phyloP scores from a whole-genome alignment of 2,797 vertebrate species.

The Gallinago stenura region DNA sequence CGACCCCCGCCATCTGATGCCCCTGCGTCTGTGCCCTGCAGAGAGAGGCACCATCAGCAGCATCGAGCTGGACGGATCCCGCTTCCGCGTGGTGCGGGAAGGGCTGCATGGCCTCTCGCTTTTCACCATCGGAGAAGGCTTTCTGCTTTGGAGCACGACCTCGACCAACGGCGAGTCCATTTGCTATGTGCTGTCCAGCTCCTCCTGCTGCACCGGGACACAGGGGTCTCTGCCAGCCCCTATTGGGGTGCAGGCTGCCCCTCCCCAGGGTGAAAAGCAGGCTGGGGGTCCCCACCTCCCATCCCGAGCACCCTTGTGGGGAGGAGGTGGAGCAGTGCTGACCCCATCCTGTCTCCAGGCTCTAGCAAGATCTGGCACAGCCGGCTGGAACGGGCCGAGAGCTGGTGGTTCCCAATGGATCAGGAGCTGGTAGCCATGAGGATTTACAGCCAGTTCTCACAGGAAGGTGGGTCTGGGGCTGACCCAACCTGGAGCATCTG shows the following conservation, averaged over 20 bases:
- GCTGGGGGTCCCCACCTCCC: not conserved
- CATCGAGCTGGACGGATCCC: slow-evolving; percentile 79
- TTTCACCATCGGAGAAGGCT: slow-evolving; percentile 81
- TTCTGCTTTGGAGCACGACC: slow-evolving; percentile 86
- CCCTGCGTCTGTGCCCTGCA: not conserved
- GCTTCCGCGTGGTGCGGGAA: slow-evolving; percentile 79
- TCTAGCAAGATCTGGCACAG: slow-evolving; percentile 87
- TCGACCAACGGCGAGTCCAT: slow-evolving; percentile 72
- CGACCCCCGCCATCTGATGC: not conserved
- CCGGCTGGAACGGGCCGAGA: slow-evolving; percentile 79
- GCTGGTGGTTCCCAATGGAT: slow-evolving; percentile 87
- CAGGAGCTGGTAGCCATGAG: slow-evolving; percentile 81
- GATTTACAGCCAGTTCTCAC: slow-evolving; percentile 84
- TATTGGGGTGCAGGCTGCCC: not conserved
- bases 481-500: rapidly evolving
- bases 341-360: not conserved
- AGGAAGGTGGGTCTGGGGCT: slow-evolving; percentile 83
- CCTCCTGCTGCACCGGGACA: not conserved
- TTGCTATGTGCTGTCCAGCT: not conserved
- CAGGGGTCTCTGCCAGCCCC: not conserved
- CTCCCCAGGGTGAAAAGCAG: not conserved
- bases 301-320: not conserved
- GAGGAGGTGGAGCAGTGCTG: not conserved
- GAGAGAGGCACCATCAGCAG: slow-evolving; percentile 76
- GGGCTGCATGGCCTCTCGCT: slow-evolving; percentile 79